Percentiles rank a stretch among this genome's conserved stretches.
These are phyloP conservation scores for Crenuchus spilurus DNA, from an alignment of 2,797 vertebrate genomes.

Conservation along the genomic window DNA sequence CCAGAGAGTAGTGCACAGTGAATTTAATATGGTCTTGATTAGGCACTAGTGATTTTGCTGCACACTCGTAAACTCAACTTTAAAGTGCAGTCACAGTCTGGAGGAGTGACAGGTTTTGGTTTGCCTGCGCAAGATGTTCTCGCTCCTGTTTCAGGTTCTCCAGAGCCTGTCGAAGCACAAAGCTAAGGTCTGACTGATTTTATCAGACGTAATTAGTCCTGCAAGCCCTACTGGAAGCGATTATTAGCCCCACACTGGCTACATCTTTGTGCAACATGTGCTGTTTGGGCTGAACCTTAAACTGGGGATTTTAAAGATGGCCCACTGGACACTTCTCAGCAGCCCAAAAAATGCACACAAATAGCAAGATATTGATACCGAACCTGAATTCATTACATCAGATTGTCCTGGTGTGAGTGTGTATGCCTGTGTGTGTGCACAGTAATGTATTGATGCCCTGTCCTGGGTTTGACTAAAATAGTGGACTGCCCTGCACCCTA, in stretches of 20 bases:
- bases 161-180: conserved; percentile 30
- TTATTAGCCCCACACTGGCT: conserved; percentile 52
- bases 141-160: conserved; percentile 10
- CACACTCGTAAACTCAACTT: neutral
- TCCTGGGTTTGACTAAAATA: too few relatives aligned
- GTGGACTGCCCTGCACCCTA: too few relatives aligned
- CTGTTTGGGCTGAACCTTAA: conserved; percentile 46
- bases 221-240: conserved; percentile 59
- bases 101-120: neutral
- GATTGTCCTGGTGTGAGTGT: too few relatives aligned
- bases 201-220: conserved; percentile 59
- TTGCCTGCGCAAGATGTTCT: neutral
- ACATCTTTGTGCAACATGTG: conserved; percentile 56
- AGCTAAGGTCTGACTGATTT: conserved; percentile 44
- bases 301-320: conserved; percentile 38
- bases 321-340: conserved; percentile 10
- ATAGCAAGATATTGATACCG: too few relatives aligned
- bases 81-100: neutral
- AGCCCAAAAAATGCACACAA: too few relatives aligned
- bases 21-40: neutral
- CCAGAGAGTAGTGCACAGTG: neutral
- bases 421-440: too few relatives aligned
- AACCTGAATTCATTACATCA: too few relatives aligned
- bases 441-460: too few relatives aligned
- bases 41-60: neutral